Evolutionary conservation across 2,113 vertebrate species (phyloP).

Genomic region (Epinephelus lanceolatus): DNA sequence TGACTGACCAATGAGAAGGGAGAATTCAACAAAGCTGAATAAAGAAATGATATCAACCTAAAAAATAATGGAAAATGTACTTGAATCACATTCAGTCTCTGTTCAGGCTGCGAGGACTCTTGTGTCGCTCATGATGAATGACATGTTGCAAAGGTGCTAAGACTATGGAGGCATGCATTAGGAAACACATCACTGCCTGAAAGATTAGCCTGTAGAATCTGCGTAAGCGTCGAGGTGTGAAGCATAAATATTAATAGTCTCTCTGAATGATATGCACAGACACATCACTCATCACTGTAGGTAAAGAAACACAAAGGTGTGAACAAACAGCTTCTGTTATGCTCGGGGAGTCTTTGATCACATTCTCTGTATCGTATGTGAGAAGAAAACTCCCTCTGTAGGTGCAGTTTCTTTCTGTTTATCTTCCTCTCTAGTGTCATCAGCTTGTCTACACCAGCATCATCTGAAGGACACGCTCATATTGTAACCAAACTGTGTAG

Average conservation of each 20-base stretch:
- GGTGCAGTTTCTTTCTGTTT: background rate
- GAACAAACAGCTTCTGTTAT: background rate
- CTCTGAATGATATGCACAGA: constrained; percentile 20
- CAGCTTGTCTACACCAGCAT: background rate
- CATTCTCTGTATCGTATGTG: constrained; percentile 2
- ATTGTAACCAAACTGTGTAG: background rate
- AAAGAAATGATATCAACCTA: background rate
- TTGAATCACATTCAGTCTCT: background rate
- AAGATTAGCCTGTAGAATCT: constrained; percentile 7
- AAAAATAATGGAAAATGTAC: background rate
- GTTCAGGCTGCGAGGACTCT: background rate
- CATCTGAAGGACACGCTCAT: background rate
- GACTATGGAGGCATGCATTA: background rate
- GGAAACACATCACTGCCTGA: constrained; percentile 30
- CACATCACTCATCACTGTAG: constrained; percentile 5
- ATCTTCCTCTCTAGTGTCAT: background rate
- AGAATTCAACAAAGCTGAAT: background rate
- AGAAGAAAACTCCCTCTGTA: background rate
- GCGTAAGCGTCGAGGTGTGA: constrained; percentile 19
- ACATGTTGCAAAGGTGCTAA: constrained; percentile 29
- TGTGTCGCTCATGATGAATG: background rate
- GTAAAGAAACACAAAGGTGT: background rate
- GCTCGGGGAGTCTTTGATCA: background rate
- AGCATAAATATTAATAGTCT: constrained; percentile 49
- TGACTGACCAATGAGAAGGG: too few species aligned